Evolutionary conservation across 2,888 invertebrate genomes (phyloP), one percentile per base, ranked within the genome.

Genomic region (Saturnia japonica): DNA sequence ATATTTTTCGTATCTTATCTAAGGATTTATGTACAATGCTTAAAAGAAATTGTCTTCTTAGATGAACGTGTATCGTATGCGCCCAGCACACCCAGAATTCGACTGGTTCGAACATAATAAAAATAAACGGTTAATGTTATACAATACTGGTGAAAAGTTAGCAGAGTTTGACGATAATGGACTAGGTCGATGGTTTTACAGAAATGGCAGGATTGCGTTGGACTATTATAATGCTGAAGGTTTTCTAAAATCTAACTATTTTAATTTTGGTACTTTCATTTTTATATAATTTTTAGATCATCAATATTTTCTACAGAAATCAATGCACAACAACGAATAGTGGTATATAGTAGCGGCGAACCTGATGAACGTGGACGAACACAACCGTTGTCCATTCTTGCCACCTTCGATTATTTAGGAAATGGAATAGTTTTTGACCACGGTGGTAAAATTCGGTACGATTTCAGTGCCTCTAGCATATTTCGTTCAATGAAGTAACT

Each of bases 21-120:
- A 40, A 64, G 11, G 16, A 9, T 34, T 22, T 62, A 43, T 22
- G 22, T 16, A 1, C 7, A 14, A 42, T 34, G n/a, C 25, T 62
- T 70, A 57, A 40, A 22, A 22, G 12, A 57, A 57, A 28, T 11
- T 42, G 22, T 71, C 25, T 72, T 67, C 71, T 34, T 74, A 93
- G 93, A 89, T 93, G 87, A 93, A 93, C 72, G 87, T 92, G 2
- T 94, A 93, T 76, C 90, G 90, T 22, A 93, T 94, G 93, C 87
- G 88, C 25, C 92, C 93, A 68, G 88, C 91, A 1, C 89, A 89
- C 34, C 93, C 93, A 0, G 91, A 94, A 75, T 91, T 91, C 66
- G 88, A 93, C 78, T 94, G 93, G 93, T 94, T 94, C 74, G 85
- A 89, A 75, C 87, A 85, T 70, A 90, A 94, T 72, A 92, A 88